These are phyloP conservation scores for Gyrodactylus salaris DNA, from an alignment of 1,140 invertebrate genomes.

Conservation along the genomic window DNA sequence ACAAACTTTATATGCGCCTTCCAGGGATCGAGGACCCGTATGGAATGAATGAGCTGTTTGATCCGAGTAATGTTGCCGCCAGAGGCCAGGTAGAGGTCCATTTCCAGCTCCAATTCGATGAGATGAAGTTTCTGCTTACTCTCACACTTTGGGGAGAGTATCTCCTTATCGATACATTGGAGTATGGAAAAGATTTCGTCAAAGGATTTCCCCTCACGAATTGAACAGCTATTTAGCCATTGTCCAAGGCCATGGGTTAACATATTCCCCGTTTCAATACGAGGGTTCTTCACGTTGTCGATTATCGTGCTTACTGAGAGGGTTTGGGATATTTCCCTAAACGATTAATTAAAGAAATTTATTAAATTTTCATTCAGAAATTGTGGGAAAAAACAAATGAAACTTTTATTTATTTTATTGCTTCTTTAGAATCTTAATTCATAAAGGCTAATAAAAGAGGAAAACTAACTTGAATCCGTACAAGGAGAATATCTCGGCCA, in stretches of 20 bases:
- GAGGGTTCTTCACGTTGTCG: neutral
- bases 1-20: neutral
- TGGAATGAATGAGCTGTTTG: neutral
- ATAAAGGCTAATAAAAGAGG: no score
- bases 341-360: no score
- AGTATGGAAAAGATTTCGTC: neutral
- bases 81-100: neutral
- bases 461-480: no score
- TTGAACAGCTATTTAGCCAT: neutral
- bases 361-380: no score
- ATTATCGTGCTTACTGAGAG: neutral
- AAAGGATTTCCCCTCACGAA: neutral
- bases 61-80: neutral
- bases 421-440: no score
- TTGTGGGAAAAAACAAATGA: no score
- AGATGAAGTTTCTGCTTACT: neutral
- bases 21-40: neutral
- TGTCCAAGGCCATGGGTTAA: neutral
- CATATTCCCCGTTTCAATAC: neutral
- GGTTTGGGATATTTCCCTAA: neutral
- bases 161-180: neutral
- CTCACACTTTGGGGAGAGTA: neutral
- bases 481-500: neutral
- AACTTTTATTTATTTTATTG: no score
- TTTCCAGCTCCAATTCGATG: neutral